Base-by-base conservation (phyloP, 1,140 invertebrate genomes). In the Heliothis subflexa region DNA sequence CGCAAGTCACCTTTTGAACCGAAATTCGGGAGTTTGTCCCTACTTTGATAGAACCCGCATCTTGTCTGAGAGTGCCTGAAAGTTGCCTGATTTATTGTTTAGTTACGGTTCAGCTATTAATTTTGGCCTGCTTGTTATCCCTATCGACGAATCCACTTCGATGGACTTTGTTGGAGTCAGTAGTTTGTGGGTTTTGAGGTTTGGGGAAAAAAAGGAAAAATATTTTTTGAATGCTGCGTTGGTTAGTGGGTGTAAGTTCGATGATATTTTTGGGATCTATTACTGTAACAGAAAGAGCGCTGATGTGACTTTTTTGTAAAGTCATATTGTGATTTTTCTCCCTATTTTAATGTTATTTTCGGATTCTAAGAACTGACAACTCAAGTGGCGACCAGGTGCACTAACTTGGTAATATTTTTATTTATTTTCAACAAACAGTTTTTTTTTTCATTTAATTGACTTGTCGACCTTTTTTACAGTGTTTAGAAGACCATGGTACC, bases 21-120 rank as follows among this genome's bases (percentile, higher is more conserved):
- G 33, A 47, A 64, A 64, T 64, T 64, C 9, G 10, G 33, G 40
- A 64, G 61, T 64, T 64, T 14, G 14, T 54, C 52, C 33, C 33
- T 33, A 33, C 33, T 33, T 33, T 33, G 33, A 7, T 5, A 7
- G 7, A n/a, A n/a, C 61, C 61, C 61, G 61, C 61, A 64, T 64
- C 61, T 64, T 64, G 61, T 64, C 33, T 33, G 33, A 33, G 7
- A 33, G 33, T 33, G 33, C 61, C 40, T 33, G 33, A 33, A 64
- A 64, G 33, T 64, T 64, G 61, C 14, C 61, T 64, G 61, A 64
- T 64, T 64, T 64, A 64, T 64, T 64, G 61, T 64, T 64, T 33
- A 47, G 61, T 47, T 45, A 40, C 40, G 61, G 61, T 33, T 33
- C 11, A 47, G 61, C 61, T 64, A 64, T 64, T 64, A 64, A 64